Conservation (phyloP, 2,113 vertebrate species). For the Chloroceryle aenea region DNA sequence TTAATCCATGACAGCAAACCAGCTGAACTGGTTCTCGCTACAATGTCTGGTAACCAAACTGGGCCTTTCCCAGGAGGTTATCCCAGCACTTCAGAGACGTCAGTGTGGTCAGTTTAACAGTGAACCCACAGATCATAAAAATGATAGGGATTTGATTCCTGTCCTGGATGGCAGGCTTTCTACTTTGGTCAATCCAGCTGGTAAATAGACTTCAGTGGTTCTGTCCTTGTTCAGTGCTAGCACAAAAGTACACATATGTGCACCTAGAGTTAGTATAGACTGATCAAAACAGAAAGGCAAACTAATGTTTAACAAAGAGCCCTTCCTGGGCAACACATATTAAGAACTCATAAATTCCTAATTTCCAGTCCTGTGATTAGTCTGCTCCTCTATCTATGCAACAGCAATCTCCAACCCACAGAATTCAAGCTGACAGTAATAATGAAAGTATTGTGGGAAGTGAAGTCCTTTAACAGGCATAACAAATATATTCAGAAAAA, state of each 20-base stretch:
- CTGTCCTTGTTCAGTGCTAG: background rate
- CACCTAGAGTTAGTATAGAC: background rate
- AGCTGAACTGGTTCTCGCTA: constrained; percentile 16
- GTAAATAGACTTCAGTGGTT: background rate
- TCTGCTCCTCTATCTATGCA: background rate
- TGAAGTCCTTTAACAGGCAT: background rate
- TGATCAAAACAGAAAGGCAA: background rate
- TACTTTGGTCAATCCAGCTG: background rate
- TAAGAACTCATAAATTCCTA: background rate
- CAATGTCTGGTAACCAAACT: background rate
- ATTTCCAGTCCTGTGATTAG: background rate
- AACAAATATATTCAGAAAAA: constrained; percentile 20
- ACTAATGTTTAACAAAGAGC: background rate
- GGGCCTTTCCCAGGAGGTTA: background rate
- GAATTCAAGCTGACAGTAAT: background rate
- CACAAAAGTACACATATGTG: background rate
- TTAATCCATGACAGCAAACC: background rate
- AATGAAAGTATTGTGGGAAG: background rate
- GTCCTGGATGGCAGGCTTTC: background rate
- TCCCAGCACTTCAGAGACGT: background rate
- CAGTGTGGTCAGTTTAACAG: background rate
- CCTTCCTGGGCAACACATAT: background rate
- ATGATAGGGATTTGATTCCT: background rate
- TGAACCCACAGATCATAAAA: background rate
- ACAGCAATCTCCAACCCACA: background rate